Evolutionary conservation across 2,797 vertebrate species (phyloP), one percentile per base, ranked within the genome.

Genomic region (Urosaurus nigricauda): DNA sequence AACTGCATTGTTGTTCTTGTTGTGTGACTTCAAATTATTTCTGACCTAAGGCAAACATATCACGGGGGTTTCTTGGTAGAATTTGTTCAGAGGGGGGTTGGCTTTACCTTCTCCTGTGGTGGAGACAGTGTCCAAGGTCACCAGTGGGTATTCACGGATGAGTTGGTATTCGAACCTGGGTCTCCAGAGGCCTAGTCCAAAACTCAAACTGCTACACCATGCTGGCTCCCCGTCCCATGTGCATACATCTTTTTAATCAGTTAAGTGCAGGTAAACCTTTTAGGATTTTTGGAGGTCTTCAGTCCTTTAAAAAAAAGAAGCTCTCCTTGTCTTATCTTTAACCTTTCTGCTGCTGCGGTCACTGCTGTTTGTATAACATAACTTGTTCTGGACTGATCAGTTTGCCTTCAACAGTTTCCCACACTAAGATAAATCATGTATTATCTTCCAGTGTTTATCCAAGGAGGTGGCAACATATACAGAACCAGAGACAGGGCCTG

Each of bases 371-470:
- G 84, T 79, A 43, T 83, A 93, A 89, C 63, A 2, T 92, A 94
- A 89, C 87, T 95, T 91, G 88, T 86, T 77, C 92, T 73, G 80
- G 12, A 79, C 60, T 94, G 87, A 93, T 92, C 87, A 91, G 74
- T 94, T 93, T 95, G 88, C 87, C 87, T 94, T 86, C 90, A 88
- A 93, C 91, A 92, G 88, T 94, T 96, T 96, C 95, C 93, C 94
- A 96, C 91, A 79, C 85, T 88, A 79, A 91, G 63, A 87, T 79
- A 90, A 14, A 88, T 84, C 90, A 95, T 90, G 87, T 84, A 84
- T 94, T 94, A 84, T 89, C 87, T 92, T 84, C 40, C 68, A 58
- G 0, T 93, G 92, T 93, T 95, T 94, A 85, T 89, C 82, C 47
- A 91, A 56, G 88, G 29, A 17, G 88, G 88, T 93, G 93, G 51